Conservation (phyloP, 2,797 vertebrate species). For the Protonibea diacanthus region DNA sequence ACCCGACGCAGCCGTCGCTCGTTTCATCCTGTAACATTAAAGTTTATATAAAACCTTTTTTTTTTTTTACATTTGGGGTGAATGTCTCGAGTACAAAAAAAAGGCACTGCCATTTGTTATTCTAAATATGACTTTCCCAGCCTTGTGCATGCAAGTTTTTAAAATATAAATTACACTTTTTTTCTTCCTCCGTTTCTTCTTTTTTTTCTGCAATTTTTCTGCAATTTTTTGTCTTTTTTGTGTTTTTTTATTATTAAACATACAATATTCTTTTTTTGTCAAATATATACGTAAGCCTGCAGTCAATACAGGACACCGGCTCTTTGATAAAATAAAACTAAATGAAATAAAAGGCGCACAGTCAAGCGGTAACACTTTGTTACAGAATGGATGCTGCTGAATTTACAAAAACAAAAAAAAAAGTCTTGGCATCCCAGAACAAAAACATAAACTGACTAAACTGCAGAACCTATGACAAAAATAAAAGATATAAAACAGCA, state of each 20-base stretch:
- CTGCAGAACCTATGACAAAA: conserved; percentile 67
- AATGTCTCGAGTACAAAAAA: conserved; percentile 84
- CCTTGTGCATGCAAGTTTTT: conserved; percentile 88
- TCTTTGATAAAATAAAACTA: conserved; percentile 82
- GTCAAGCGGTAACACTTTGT: conserved; percentile 80
- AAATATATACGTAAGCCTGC: conserved; percentile 90
- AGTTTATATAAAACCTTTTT: conserved; percentile 82
- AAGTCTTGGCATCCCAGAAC: conserved; percentile 61
- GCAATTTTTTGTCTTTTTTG: conserved; percentile 78
- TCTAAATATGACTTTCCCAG: conserved; percentile 91
- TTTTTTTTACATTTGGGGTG: conserved; percentile 73
- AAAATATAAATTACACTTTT: conserved; percentile 91
- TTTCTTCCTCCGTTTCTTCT: conserved; percentile 22
- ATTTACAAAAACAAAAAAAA: conserved; percentile 51
- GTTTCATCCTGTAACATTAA: conserved; percentile 66
- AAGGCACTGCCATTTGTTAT: conserved; percentile 97
- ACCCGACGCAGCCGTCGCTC: conserved; percentile 39
- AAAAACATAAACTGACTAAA: conserved; percentile 63
- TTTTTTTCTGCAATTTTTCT: conserved; percentile 66
- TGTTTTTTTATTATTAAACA: conserved; percentile 82
- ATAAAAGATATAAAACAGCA: conserved; percentile 67
- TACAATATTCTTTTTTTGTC: conserved; percentile 80
- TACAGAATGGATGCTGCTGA: conserved; percentile 74
- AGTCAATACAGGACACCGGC: conserved; percentile 93
- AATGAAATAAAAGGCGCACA: conserved; percentile 76